Evolutionary conservation across 2,113 vertebrate genomes (phyloP), one percentile per base, ranked within the genome.

Genomic region (Archocentrus centrarchus): DNA sequence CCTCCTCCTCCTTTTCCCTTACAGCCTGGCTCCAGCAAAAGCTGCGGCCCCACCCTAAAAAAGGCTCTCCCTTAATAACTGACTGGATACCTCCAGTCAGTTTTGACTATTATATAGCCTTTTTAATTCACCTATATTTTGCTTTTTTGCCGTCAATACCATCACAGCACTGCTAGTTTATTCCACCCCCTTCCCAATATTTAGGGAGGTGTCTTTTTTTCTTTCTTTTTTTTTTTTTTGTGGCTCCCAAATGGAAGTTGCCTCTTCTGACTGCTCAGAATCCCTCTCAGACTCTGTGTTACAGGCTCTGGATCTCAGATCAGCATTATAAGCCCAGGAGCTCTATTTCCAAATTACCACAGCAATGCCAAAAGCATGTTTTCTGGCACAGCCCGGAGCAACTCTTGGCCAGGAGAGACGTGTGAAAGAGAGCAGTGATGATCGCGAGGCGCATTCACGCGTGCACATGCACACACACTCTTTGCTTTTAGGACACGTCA

Each of bases 1-100:
- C 80, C 86, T 86, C 84, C 84, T 58, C 59, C 84, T 86, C 81
- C 76, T 70, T 81, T 24, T 78, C 83, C 66, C 81, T 70, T 77
- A 55, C 86, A 88, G 81, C 76, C 27, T 81, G 57, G 87, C 89
- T 93, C 70, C 47, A 64, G 89, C 79, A 76, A 77, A 92, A 89
- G 84, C 90, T 77, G 75, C 91, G 86, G 91, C 95, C 95, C 94
- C 95, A 96, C 95, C 95, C 94, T 91, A 82, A 86, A 89, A 84
- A 84, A 88, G 64, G 15, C 78, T 89, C 79, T 87, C 32, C 59
- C 77, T 88, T 81, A 92, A 89, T 89, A 90, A 95, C 88, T 94
- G 93, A 91, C 80, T 92, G 76, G 92, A 94, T 64, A 84, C 86
- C 86, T 87, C 82, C 78, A 91, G 61, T 64, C 55, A 55, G 82